phyloP scores from a whole-genome alignment of 2,113 vertebrate genomes.

The Stomatorhinus ivindoensis region DNA sequence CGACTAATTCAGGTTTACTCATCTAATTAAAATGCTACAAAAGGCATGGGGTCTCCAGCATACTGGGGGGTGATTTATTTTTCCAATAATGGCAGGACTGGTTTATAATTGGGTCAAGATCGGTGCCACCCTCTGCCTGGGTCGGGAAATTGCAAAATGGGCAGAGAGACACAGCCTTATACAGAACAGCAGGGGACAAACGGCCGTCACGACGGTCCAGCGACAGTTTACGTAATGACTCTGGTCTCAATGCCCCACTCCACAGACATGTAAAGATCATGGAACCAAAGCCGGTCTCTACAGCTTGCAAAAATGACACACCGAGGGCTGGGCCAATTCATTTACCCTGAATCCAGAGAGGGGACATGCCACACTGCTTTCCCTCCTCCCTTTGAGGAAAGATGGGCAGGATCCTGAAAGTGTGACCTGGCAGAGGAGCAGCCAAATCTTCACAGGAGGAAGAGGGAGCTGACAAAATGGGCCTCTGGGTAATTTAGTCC shows the following conservation, averaged over 20 bases:
- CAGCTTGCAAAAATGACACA: not conserved
- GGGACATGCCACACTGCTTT: not conserved
- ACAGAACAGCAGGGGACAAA: not conserved
- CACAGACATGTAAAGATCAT: not conserved
- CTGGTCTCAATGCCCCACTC: not conserved
- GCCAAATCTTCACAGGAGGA: constrained; percentile 24
- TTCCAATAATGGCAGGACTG: not conserved
- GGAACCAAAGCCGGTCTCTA: not conserved
- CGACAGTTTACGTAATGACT: not conserved
- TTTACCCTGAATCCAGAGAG: not conserved
- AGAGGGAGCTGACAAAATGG: constrained; percentile 25
- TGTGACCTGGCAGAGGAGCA: not conserved
- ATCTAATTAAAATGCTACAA: not conserved
- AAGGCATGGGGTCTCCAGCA: not conserved
- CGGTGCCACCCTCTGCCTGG: not conserved
- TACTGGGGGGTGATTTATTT: not conserved
- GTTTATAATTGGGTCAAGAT: not conserved
- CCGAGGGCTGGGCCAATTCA: not conserved
- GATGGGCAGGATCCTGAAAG: not conserved
- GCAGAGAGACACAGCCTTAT: not conserved
- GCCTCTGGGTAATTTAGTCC: constrained; percentile 43
- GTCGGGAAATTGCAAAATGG: not conserved
- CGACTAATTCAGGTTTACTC: not conserved
- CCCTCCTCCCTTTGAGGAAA: not conserved
- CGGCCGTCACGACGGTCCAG: not conserved